Percentiles rank a stretch among this genome's conserved stretches.
These are phyloP conservation scores for Sarcophaga caerulescens DNA, from an alignment of 2,888 invertebrate species.

Conservation along the genomic window DNA sequence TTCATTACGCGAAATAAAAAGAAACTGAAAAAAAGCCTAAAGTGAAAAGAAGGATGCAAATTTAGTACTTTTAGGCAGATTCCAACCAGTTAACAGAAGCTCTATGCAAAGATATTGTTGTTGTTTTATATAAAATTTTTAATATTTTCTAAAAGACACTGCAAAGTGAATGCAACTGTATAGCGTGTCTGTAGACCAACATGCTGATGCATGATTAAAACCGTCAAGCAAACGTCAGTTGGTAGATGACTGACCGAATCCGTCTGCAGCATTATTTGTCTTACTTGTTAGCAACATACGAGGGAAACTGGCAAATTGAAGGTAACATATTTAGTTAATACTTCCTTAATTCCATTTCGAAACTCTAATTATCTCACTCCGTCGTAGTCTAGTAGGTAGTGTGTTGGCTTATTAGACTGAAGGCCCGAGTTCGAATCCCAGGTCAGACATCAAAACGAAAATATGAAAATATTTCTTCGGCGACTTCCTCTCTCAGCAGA, in stretches of 20 bases:
- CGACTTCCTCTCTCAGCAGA: no score
- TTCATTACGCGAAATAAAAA: background rate
- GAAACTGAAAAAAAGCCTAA: background rate
- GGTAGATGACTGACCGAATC: background rate
- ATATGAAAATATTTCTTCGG: no score
- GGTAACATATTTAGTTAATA: no score
- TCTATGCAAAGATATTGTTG: background rate
- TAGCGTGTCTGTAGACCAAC: background rate
- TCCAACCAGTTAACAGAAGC: background rate
- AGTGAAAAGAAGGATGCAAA: background rate
- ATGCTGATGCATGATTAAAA: background rate
- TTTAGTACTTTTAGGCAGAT: background rate
- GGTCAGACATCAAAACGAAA: no score
- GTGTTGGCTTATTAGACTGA: no score
- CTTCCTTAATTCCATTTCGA: no score
- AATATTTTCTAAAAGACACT: no score
- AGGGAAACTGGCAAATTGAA: background rate
- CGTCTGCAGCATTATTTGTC: background rate
- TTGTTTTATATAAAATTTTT: background rate
- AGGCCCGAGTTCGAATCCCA: no score
- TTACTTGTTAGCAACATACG: background rate
- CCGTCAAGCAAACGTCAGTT: background rate
- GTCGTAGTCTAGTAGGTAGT: no score
- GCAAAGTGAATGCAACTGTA: no score
- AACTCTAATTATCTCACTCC: no score